Evolutionary conservation across 2,888 invertebrate genomes (phyloP), one percentile per base, ranked within the genome.

Genomic region (Trichogramma evanescens): DNA sequence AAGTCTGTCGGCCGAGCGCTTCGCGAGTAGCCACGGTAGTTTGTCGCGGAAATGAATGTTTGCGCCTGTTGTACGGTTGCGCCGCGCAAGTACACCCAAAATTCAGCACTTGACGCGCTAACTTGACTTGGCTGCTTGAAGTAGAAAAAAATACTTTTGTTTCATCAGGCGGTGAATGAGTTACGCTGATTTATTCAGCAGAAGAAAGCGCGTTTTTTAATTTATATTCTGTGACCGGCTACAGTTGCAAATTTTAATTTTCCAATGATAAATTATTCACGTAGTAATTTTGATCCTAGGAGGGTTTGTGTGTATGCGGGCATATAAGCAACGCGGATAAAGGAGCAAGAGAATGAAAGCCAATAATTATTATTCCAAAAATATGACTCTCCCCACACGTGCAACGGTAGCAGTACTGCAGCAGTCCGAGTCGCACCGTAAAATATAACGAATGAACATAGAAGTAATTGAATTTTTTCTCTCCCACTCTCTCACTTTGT

Each of bases 21-120:
- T 51, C 41, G 50, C 46, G 13, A 65, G 13, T 65, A 51, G 60
- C 68, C 64, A 68, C 68, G 69, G 68, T 69, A 69, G 69, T 69
- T 67, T 65, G 55, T 64, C 54, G 59, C 63, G 66, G 68, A 67
- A 71, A 70, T 69, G 67, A 69, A 58, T 70, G 69, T 71, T 71
- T 66, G 67, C 66, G 54, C 54, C 39, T 50, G 38, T 52, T 26
- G 26, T 26, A 26, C 2, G 26, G 26, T 2, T 26, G 26, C 26
- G 3, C 26, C 26, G 3, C 3, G 26, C 26, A 26, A 26, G 26
- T 26, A 26, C 26, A 26, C 26, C 26, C 26, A 3, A 26, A 26
- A 26, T 26, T 26, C 26, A 26, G 3, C 26, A 26, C 26, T 26
- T 26, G 26, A 26, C 26, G 26, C 26, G 1, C 26, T 2, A 26